phyloP scores from a whole-genome alignment of 2,888 invertebrate genomes.

The Coenonympha glycerion region DNA sequence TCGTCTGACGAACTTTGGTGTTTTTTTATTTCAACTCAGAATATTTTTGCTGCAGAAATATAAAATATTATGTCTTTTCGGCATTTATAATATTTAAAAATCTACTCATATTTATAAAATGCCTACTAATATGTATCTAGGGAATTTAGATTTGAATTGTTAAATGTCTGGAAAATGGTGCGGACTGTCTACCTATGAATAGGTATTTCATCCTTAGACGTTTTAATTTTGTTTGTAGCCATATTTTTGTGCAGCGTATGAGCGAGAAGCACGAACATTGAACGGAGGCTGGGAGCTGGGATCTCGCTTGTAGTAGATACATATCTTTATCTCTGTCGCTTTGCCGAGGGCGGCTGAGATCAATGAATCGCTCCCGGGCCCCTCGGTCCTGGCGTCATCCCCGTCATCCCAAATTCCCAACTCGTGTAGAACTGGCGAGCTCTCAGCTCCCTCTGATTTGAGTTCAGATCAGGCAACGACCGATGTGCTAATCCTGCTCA shows the following conservation, averaged over 20 bases:
- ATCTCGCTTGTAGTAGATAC: neutral
- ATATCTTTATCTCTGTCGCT: slow-evolving; percentile 48
- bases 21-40: no score
- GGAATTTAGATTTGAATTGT: no score
- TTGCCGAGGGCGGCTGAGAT: slow-evolving; percentile 68
- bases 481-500: slow-evolving; percentile 19
- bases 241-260: slow-evolving; percentile 6
- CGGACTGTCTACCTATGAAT: neutral
- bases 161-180: no score
- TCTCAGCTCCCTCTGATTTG: slow-evolving; percentile 40
- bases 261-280: slow-evolving; percentile 38
- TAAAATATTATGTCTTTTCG: no score
- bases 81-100: no score
- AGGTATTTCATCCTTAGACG: neutral
- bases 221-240: neutral
- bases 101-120: no score
- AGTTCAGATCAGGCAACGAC: slow-evolving; percentile 38
- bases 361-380: slow-evolving; percentile 72
- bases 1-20: no score
- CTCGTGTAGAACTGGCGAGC: slow-evolving; percentile 27
- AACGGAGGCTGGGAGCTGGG: neutral
- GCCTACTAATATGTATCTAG: no score
- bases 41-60: no score
- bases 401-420: slow-evolving; percentile 27
- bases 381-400: slow-evolving; percentile 51